Percentiles rank a stretch among this genome's conserved stretches.
Evolutionary conservation across 2,113 vertebrate species (phyloP).

Genomic region (Theropithecus gelada): DNA sequence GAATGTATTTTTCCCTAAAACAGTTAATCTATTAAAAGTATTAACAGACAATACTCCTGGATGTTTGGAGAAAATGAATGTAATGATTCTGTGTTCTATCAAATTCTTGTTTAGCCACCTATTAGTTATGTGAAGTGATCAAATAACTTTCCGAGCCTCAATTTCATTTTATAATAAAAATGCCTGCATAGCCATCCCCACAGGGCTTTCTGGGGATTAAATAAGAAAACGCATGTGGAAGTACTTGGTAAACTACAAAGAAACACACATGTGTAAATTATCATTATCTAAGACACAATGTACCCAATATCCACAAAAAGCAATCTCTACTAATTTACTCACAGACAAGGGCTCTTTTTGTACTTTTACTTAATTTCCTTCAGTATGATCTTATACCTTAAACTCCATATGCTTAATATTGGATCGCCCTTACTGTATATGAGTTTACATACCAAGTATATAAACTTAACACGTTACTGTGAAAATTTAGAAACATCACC

Average conservation of each 20-base stretch:
- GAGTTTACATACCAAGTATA: not conserved
- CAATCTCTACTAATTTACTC: not conserved
- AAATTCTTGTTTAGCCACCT: not conserved
- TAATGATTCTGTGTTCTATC: not conserved
- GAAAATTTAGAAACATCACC: not conserved
- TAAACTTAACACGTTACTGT: not conserved
- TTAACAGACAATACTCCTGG: not conserved
- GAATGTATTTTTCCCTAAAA: slow-evolving; percentile 24
- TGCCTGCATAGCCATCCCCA: not conserved
- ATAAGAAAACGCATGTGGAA: not conserved
- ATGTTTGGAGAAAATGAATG: not conserved
- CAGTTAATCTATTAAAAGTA: not conserved
- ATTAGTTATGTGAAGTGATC: slow-evolving; percentile 4
- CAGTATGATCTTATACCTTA: not conserved
- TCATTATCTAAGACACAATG: not conserved
- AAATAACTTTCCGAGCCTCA: not conserved
- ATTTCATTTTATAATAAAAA: slow-evolving; percentile 53
- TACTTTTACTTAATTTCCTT: not conserved
- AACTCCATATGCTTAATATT: not conserved
- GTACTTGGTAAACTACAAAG: not conserved
- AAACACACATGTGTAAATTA: not conserved
- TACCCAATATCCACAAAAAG: not conserved
- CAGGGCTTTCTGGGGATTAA: not conserved
- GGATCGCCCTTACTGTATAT: not conserved
- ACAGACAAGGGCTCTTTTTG: not conserved